These are phyloP conservation scores for Danio tinwini DNA, from an alignment of 2,797 vertebrate species.

Conservation along the genomic window DNA sequence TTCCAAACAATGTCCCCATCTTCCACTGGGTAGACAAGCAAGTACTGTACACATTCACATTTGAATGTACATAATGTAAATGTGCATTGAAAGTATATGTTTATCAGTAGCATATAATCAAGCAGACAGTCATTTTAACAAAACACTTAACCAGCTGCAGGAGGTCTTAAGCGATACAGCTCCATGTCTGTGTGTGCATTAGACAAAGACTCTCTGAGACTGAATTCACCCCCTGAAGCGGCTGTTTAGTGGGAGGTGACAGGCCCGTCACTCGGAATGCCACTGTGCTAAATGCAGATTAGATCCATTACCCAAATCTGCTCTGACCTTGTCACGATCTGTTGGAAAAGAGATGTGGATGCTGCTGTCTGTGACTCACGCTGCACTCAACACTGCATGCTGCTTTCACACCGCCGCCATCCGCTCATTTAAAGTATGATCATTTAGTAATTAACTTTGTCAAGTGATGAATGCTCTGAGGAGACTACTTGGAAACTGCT, in stretches of 20 bases:
- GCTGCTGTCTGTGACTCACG: slow-evolving; percentile 33
- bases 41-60: too few species aligned
- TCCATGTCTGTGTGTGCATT: slow-evolving; percentile 6
- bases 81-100: neutral
- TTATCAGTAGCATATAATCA: neutral
- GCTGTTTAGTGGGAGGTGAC: slow-evolving; percentile 69
- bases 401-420: slow-evolving; percentile 22
- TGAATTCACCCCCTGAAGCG: slow-evolving; percentile 60
- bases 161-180: neutral
- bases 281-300: slow-evolving; percentile 69
- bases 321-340: slow-evolving; percentile 68
- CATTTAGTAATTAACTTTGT: slow-evolving; percentile 40
- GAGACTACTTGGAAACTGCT: neutral
- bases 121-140: neutral
- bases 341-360: slow-evolving; percentile 37
- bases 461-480: slow-evolving; percentile 18
- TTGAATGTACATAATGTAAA: neutral
- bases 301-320: slow-evolving; percentile 72
- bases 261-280: slow-evolving; percentile 70
- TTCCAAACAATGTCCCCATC: neutral
- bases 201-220: slow-evolving; percentile 30
- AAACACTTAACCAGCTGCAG: neutral
- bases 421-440: slow-evolving; percentile 32
- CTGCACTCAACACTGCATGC: slow-evolving; percentile 4
- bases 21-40: neutral